These are phyloP conservation scores for Orgyia antiqua DNA, from an alignment of 2,888 invertebrate species.

Conservation along the genomic window DNA sequence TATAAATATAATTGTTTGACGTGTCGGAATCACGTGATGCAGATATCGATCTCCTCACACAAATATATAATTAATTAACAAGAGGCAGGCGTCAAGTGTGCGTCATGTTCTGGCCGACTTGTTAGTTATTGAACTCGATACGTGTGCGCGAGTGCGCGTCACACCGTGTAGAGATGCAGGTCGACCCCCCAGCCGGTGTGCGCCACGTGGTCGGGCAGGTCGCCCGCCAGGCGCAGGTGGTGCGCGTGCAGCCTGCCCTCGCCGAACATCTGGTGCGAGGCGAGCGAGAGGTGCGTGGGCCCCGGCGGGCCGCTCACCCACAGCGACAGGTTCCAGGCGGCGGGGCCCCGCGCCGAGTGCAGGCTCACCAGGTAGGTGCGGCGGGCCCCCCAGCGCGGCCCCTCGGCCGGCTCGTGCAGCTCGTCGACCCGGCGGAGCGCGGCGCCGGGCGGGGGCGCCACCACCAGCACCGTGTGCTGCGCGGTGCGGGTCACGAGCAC, in stretches of 20 bases:
- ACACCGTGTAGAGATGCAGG: constrained; percentile 75
- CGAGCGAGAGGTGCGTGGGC: constrained; percentile 63
- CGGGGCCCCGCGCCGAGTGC: constrained; percentile 52
- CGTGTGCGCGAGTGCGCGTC: too few relatives aligned
- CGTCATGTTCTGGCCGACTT: too few relatives aligned
- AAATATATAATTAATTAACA: too few relatives aligned
- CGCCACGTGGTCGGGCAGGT: constrained; percentile 81
- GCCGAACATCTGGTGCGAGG: constrained; percentile 78
- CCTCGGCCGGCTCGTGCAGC: constrained; percentile 69
- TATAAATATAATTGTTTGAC: too few relatives aligned
- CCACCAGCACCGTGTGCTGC: constrained; percentile 30
- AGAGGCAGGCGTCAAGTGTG: too few relatives aligned
- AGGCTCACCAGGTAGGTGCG: constrained; percentile 46
- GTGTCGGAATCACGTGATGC: too few relatives aligned
- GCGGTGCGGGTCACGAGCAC: constrained; percentile 49
- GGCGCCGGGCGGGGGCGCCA: neutral
- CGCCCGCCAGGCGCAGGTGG: constrained; percentile 72
- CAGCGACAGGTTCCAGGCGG: constrained; percentile 53
- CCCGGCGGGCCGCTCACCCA: constrained; percentile 8
- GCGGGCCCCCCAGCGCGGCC: constrained; percentile 58
- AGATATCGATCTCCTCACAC: too few relatives aligned
- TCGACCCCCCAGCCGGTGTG: constrained; percentile 84
- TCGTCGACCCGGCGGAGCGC: constrained; percentile 73
- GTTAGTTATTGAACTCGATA: too few relatives aligned
- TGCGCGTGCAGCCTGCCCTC: constrained; percentile 65